phyloP scores from a whole-genome alignment of 2,888 invertebrate species.

The Microctonus brassicae region DNA sequence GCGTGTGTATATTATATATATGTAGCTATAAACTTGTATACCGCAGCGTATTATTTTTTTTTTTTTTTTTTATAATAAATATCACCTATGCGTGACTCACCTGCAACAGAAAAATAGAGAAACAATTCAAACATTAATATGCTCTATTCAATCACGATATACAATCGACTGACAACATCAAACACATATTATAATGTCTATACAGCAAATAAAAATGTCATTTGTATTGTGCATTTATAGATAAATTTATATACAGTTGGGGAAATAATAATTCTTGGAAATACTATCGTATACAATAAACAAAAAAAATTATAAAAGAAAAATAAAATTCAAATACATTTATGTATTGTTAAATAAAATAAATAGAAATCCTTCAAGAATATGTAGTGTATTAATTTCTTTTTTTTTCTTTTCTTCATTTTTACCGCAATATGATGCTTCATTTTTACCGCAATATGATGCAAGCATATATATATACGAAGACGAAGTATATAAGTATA shows the following conservation, averaged over 20 bases:
- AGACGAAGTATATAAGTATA: not conserved
- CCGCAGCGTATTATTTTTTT: not conserved
- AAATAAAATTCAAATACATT: too few relatives aligned
- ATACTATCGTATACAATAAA: not conserved
- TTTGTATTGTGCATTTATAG: not conserved
- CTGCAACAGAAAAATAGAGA: conserved; percentile 52
- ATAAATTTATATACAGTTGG: not conserved
- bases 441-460: not conserved
- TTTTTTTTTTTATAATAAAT: not conserved
- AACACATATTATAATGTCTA: not conserved
- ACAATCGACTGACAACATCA: conserved; percentile 5
- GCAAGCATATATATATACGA: not conserved
- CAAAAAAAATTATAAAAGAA: not conserved
- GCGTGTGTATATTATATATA: too few relatives aligned
- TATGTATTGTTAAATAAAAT: conserved; percentile 18
- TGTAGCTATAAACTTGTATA: too few relatives aligned
- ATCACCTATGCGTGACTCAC: conserved; percentile 41
- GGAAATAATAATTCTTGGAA: conserved; percentile 11
- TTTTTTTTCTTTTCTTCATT: not conserved
- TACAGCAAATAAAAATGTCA: not conserved
- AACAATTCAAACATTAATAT: conserved; percentile 25
- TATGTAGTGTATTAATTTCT: not conserved
- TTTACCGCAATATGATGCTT: not conserved
- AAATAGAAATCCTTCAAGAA: too few relatives aligned
- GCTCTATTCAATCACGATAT: conserved; percentile 25